phyloP scores from a whole-genome alignment of 2,797 vertebrate species.

The Syngnathus rostellatus region DNA sequence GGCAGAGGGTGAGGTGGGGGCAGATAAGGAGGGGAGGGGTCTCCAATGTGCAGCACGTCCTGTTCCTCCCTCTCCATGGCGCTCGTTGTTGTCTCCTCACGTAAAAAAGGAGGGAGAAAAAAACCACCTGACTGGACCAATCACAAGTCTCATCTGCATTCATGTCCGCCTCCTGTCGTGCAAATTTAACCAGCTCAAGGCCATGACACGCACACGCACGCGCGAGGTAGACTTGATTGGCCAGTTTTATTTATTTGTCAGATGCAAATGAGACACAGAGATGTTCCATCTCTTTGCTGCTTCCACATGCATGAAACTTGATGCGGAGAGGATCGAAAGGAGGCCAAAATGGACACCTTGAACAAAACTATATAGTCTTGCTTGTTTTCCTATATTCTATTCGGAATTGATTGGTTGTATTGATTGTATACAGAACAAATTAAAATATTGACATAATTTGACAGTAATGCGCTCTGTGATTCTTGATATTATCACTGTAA shows the following conservation, averaged over 20 bases:
- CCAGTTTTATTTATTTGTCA: conserved; percentile 69
- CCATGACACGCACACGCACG: conserved; percentile 20
- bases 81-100: conserved; percentile 1
- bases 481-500: too few species aligned
- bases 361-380: not conserved
- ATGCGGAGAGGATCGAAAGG: conserved; percentile 25
- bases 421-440: too few species aligned
- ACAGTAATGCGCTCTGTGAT: too few species aligned
- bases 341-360: not conserved
- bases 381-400: not conserved
- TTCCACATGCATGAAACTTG: conserved; percentile 41
- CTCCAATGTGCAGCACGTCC: conserved; percentile 64
- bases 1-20: conserved; percentile 52
- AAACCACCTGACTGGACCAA: not conserved
- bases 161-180: conserved; percentile 44
- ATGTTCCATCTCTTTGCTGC: conserved; percentile 31
- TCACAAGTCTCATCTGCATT: not conserved
- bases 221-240: conserved; percentile 57
- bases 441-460: too few species aligned
- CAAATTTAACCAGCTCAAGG: conserved; percentile 76
- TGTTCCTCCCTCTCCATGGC: conserved; percentile 10
- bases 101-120: not conserved
- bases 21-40: conserved; percentile 55
- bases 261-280: conserved; percentile 64
- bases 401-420: too few species aligned